Base-by-base conservation (phyloP, 2,113 vertebrate genomes). In the Eira barbara region DNA sequence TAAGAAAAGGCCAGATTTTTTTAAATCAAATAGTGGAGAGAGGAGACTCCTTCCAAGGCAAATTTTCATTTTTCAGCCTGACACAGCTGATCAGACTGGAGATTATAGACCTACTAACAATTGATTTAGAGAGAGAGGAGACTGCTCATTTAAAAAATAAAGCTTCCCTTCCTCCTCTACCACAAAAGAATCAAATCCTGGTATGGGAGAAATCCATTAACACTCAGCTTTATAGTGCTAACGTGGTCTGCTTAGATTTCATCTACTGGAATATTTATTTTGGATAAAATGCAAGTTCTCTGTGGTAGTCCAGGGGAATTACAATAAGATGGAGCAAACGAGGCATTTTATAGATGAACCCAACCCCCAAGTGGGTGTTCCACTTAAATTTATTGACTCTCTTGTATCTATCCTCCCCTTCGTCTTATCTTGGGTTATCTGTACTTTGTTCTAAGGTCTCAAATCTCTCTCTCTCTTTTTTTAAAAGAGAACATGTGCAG, bases 171-270 rank as follows among this genome's bases (percentile, higher is more conserved):
- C 36, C 17, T 12, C 39, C 49, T 52, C 36, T 29, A 55, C 42
- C 14, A 85, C 63, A 36, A 82, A 93, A 95, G 61, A 76, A 79
- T 96, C 84, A 89, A 76, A 92, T 92, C 79, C 65, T 9, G 23
- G 67, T 4, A 1, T 92, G 94, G 92, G 86, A 96, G 80, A 97
- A 98, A 69, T 63, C 47, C 90, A 93, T 97, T 98, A 98, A 86
- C 96, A 97, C 25, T 93, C 47, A 91, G 42, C 73, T 91, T 89
- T 0, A 0, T 11, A 0, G 0, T n/a, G 76, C 42, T 95, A 59
- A 93, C 61, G 29, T 83, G 47, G 17, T 91, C 45, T 95, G 82
- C 85, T 87, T 61, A 91, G 42, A 97, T 87, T 94, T 65, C 74
- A 87, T 92, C 92, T 59, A 55, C 73, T 81, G 49, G 61, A 92